Percentiles rank a stretch among this genome's conserved stretches.
Evolutionary conservation across 2,797 vertebrate species (phyloP).

Genomic region (Delichon dasypus): DNA sequence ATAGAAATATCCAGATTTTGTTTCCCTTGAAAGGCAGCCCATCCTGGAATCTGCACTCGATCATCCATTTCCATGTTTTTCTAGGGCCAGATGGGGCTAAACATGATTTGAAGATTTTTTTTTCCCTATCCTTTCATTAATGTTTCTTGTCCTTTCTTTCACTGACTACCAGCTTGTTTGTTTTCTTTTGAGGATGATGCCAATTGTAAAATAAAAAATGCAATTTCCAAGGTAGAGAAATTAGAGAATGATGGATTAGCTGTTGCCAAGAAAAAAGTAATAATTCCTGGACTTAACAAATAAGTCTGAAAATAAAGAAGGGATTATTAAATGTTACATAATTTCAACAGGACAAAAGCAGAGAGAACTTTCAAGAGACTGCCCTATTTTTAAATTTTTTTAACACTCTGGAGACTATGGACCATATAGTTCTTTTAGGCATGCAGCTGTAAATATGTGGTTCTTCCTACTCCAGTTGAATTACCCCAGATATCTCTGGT

Average conservation of each 20-base stretch:
- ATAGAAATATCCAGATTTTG: slow-evolving; percentile 83
- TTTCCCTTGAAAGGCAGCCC: slow-evolving; percentile 84
- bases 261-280: slow-evolving; percentile 71
- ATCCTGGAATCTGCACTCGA: slow-evolving; percentile 74
- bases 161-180: slow-evolving; percentile 75
- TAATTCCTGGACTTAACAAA: slow-evolving; percentile 67
- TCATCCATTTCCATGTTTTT: slow-evolving; percentile 78
- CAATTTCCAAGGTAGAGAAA: slow-evolving; percentile 72
- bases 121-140: slow-evolving; percentile 37
- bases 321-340: slow-evolving; percentile 69
- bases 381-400: neutral
- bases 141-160: slow-evolving; percentile 67
- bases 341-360: slow-evolving; percentile 47
- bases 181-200: slow-evolving; percentile 71
- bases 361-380: slow-evolving; percentile 26
- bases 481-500: neutral
- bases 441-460: neutral
- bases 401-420: neutral
- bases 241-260: slow-evolving; percentile 62
- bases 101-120: slow-evolving; percentile 73
- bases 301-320: slow-evolving; percentile 59
- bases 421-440: neutral
- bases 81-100: slow-evolving; percentile 79
- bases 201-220: slow-evolving; percentile 66
- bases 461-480: neutral